A percentile compares a stretch with the other conserved stretches of the same genome.
These are phyloP conservation scores for Stictonetta naevosa DNA, from an alignment of 2,113 vertebrate genomes.

Conservation along the genomic window DNA sequence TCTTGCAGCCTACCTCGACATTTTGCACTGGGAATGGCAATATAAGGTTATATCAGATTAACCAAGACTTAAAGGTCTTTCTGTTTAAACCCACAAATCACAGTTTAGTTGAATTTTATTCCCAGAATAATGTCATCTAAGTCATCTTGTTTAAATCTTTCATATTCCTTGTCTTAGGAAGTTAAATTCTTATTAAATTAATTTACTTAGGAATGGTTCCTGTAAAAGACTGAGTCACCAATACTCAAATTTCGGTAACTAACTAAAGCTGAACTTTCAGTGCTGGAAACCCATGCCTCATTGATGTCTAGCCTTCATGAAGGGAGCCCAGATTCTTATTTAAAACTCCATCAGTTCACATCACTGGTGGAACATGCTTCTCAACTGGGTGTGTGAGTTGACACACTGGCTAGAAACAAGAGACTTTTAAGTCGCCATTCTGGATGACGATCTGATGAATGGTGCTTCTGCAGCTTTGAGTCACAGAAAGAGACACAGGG, in stretches of 20 bases:
- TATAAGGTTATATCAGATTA: slow-evolving; percentile 9
- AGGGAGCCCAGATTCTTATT: neutral
- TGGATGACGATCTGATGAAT: neutral
- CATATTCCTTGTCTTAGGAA: neutral
- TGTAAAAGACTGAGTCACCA: neutral
- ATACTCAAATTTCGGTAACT: neutral
- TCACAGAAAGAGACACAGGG: neutral
- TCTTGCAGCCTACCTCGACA: neutral
- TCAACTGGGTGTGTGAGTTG: neutral
- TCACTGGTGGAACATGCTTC: neutral
- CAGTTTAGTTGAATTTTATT: slow-evolving; percentile 3
- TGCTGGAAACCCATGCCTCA: neutral
- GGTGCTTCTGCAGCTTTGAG: neutral
- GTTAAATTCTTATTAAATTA: neutral
- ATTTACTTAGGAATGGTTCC: neutral
- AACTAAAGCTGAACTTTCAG: neutral
- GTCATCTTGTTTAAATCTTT: neutral
- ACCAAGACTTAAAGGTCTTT: slow-evolving; percentile 28
- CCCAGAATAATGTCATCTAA: slow-evolving; percentile 18
- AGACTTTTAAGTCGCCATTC: neutral
- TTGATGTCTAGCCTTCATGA: neutral
- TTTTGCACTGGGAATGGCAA: neutral
- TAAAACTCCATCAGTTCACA: neutral
- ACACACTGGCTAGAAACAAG: neutral
- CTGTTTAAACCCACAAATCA: slow-evolving; percentile 35